Evolutionary conservation across 1,140 invertebrate genomes (phyloP), one percentile per base, ranked within the genome.

Genomic region (Hyphantria cunea): DNA sequence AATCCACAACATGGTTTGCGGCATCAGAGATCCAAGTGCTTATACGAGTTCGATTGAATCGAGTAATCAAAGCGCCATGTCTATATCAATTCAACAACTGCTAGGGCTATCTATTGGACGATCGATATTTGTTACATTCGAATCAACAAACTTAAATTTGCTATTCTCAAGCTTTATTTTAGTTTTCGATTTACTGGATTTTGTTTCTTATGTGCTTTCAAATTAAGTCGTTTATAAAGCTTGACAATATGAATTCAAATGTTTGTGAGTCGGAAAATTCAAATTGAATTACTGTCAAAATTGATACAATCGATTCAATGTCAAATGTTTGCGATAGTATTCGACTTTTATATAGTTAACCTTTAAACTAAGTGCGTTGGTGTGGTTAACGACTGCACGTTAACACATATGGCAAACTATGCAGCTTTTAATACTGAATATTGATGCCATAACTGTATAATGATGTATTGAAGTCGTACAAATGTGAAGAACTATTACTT

Each of bases 51-150:
- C 72, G 83, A 84, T 85, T 81, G 76, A 89, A 88, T 83, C 84
- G 76, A 81, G 71, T 84, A 88, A 90, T 90, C 87, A 88, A 84
- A 82, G 81, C 82, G 64, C 74, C 84, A 78, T 87, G 86, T 89
- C 82, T 78, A 73, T 84, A 86, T 84, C 82, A 82, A 87, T 89
- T 81, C 82, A 82, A 86, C 82, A 84, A 85, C 84, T 55, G 79
- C 75, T 71, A 75, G 15, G 78, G 78, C 81, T 90, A 88, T 88
- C 87, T 86, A 47, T 42, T 64, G 56, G 68, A 81, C 82, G 78
- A 89, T 90, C 83, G 78, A 84, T 87, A 86, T 88, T 88, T 86
- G 80, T 88, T 84, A 84, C 78, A 76, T 81, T 81, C 71, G 68
- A 60, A 68, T 80, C 67, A 60, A 80, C 44, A 50, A 68, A 67